Base-by-base conservation (phyloP, 2,888 invertebrate genomes). In the Dorcus hopei region DNA sequence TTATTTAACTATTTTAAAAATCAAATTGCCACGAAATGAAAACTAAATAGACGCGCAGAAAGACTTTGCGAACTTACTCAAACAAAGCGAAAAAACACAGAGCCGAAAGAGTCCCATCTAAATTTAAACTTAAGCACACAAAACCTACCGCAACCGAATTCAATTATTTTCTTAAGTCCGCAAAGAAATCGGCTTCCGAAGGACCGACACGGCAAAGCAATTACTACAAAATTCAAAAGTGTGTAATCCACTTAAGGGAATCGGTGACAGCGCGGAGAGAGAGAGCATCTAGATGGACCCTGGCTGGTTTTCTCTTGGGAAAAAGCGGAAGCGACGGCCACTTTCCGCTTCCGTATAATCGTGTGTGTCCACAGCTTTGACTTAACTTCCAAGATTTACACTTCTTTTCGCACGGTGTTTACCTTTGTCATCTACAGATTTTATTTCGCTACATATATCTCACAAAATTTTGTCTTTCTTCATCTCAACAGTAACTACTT, bases 241-340 rank as follows among this genome's bases (percentile, higher is more conserved):
- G 61, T 63, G 63, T 72, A 72, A 70, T 70, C 74, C 73, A 73
- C 74, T 74, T 74, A 74, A 68, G 73, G 72, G 73, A 71, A 66
- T 70, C 65, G 65, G 65, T 58, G 62, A 59, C 56, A 48, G 66
- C 67, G 54, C 67, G 54, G 62, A 40, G 40, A 4, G 6, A 9
- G 47, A 33, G 26, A 33, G 26, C 26, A 33, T 33, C 26, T 23
- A 45, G 45, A 23, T 45, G 23, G 45, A 45, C 45, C 14, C 45
- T 45, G 45, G 5, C 16, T 14, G 23, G 19, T 45, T 45, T 45
- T 45, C 45, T 45, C 45, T 19, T 23, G 45, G 19, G 45, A 45
- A 16, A 9, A 19, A 45, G 23, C 45, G 45, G 45, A 45, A 45
- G 45, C 45, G 45, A 45, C 23, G 45, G 45, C 45, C 45, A 45